Evolutionary conservation across 2,113 vertebrate species (phyloP).

Genomic region (Siniperca chuatsi): DNA sequence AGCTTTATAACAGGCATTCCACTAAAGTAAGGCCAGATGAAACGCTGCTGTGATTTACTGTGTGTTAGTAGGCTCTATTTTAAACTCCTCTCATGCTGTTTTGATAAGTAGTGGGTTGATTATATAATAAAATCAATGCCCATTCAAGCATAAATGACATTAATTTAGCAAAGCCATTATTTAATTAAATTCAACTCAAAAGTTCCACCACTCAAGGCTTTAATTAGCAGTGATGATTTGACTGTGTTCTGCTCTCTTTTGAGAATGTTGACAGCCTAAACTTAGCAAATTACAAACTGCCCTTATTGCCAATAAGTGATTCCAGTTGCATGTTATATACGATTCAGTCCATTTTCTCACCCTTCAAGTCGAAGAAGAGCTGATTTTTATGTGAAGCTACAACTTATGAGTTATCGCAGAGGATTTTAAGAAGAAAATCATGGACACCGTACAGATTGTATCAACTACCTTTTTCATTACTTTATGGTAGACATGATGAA

Average conservation of each 20-base stretch:
- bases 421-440: neutral
- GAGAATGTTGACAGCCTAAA: conserved; percentile 23
- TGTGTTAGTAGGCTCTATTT: neutral
- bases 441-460: neutral
- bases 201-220: conserved; percentile 24
- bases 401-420: neutral
- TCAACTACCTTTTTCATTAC: neutral
- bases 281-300: conserved; percentile 8
- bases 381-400: neutral
- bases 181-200: conserved; percentile 51
- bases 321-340: neutral
- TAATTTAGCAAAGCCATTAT: conserved; percentile 38
- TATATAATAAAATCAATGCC: conserved; percentile 32
- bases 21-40: neutral
- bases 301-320: conserved; percentile 20
- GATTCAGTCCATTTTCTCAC: neutral
- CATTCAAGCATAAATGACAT: conserved; percentile 26
- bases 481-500: neutral
- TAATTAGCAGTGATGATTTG: conserved; percentile 42
- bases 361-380: neutral
- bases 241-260: conserved; percentile 21
- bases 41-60: neutral
- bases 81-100: conserved; percentile 15
- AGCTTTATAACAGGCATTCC: neutral
- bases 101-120: conserved; percentile 28